Conservation (phyloP, 2,888 invertebrate species). For the Eupithecia centaureata region DNA sequence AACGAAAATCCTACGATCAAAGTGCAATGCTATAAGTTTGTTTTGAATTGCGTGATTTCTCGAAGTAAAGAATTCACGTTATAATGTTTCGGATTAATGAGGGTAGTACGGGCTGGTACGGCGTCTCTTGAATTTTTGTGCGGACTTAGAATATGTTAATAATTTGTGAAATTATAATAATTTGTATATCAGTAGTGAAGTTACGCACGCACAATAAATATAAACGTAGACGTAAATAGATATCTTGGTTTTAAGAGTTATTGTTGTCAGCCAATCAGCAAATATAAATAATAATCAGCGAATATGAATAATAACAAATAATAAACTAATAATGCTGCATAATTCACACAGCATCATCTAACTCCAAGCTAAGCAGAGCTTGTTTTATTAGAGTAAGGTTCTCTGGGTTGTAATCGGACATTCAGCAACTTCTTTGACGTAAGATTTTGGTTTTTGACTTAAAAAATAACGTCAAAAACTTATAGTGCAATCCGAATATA, state of each 20-base stretch:
- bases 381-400: too few relatives aligned
- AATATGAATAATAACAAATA: too few relatives aligned
- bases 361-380: too few relatives aligned
- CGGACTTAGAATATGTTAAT: slow-evolving; percentile 13
- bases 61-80: slow-evolving; percentile 21
- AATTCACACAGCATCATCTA: too few relatives aligned
- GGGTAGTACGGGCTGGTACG: slow-evolving; percentile 31
- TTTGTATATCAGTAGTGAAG: neutral
- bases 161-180: slow-evolving; percentile 10
- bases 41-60: slow-evolving; percentile 30
- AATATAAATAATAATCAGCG: too few relatives aligned
- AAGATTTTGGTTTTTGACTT: too few relatives aligned
- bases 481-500: too few relatives aligned
- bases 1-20: slow-evolving; percentile 1
- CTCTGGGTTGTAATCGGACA: neutral
- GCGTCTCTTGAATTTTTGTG: slow-evolving; percentile 20
- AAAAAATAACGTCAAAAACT: too few relatives aligned
- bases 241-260: neutral
- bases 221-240: neutral
- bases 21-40: slow-evolving; percentile 25
- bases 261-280: too few relatives aligned
- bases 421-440: neutral
- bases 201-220: neutral
- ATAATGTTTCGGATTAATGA: slow-evolving; percentile 29
- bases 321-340: too few relatives aligned